Evolutionary conservation across 2,888 invertebrate genomes (phyloP).

Genomic region (Ametastegia equiseti): DNA sequence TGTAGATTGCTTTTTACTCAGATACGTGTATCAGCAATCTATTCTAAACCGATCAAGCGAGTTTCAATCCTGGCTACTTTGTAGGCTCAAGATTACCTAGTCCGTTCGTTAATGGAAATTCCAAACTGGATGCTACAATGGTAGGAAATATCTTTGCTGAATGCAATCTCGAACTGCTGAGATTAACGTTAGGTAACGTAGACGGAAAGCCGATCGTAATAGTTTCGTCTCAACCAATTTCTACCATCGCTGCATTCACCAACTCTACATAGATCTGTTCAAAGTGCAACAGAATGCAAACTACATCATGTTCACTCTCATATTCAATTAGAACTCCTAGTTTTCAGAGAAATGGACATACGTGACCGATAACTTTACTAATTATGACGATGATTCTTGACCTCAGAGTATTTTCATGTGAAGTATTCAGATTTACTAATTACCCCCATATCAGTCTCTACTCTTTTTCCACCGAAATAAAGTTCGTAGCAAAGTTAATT

Average conservation of each 20-base stretch:
- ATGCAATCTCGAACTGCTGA: slow-evolving; percentile 29
- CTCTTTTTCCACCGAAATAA: neutral
- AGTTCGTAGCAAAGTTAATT: neutral
- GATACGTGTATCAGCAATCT: slow-evolving; percentile 32
- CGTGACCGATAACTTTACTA: slow-evolving; percentile 13
- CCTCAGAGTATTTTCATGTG: too few relatives aligned
- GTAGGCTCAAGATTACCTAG: slow-evolving; percentile 36
- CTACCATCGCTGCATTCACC: neutral
- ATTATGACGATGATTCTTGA: too few relatives aligned
- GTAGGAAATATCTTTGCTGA: slow-evolving; percentile 32
- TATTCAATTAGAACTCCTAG: slow-evolving; percentile 18
- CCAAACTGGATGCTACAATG: slow-evolving; percentile 38
- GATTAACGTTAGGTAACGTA: slow-evolving; percentile 36
- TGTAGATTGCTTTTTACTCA: slow-evolving; percentile 32
- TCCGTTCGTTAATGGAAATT: slow-evolving; percentile 41
- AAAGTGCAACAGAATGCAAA: slow-evolving; percentile 18
- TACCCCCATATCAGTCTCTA: neutral
- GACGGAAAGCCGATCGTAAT: slow-evolving; percentile 34
- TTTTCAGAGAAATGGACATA: neutral
- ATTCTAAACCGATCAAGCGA: slow-evolving; percentile 42
- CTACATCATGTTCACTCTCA: slow-evolving; percentile 14
- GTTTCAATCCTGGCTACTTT: slow-evolving; percentile 38
- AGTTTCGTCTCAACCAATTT: slow-evolving; percentile 35
- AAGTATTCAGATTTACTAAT: too few relatives aligned
- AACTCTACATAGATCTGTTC: slow-evolving; percentile 5